Evolutionary conservation across 2,888 invertebrate species (phyloP), one percentile per base, ranked within the genome.

Genomic region (Agrotis clavis): DNA sequence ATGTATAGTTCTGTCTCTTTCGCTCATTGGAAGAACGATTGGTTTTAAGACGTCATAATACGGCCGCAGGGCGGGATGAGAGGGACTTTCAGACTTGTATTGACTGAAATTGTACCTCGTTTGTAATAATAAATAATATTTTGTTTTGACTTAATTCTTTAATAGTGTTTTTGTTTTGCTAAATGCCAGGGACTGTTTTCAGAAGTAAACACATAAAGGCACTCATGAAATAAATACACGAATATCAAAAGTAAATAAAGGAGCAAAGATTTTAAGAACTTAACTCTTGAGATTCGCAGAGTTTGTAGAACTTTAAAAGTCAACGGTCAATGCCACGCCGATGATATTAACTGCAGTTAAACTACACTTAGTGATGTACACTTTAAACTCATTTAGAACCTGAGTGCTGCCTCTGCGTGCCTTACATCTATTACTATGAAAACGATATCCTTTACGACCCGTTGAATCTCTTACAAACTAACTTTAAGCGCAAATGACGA

Each of bases 241-340:
- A 70, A 35, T 41, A 21, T 14, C 13, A 19, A 56, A 62, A 18
- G 45, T 47, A 19, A 66, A 47, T 50, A 47, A 51, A 57, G 18
- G 5, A 35, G n/a, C 7, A 13, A 54, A 68, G 11, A 67, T 51
- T 61, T 57, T 30, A 71, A 79, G 66, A 69, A 59, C 60, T 51
- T 6, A 51, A 3, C 62, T 19, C 59, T 80, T 41, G 21, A 71
- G 67, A 54, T 71, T 54, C 13, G 7, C 47, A 9, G 11, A 64
- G 64, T 79, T 54, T 19, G 61, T 59, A 64, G 66, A 68, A 69
- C 71, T 77, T 80, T 77, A 77, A 80, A 80, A 72, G 80, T 77
- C 80, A 80, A 61, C 61, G 69, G 80, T 80, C 81, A 80, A 67
- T 77, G 81, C 77, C 67, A 72, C 30, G 18, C 57, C 63, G 71